Conservation (phyloP, 2,797 vertebrate species). For the Toxotes lorentzi region DNA sequence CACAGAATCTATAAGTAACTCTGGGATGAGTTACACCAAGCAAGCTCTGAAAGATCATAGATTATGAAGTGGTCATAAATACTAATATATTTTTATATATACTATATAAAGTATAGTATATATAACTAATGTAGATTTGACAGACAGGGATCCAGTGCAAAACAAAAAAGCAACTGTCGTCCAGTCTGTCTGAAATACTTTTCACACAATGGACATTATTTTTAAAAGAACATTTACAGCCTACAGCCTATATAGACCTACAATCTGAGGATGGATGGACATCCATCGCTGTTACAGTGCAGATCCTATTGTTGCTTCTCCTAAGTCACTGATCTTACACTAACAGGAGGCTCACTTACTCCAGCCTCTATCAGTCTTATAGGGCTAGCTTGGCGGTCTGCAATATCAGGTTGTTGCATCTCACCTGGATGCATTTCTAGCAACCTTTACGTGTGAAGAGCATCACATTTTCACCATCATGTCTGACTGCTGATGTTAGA, state of each 20-base stretch:
- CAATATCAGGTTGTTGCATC: background rate
- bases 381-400: background rate
- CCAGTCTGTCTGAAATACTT: background rate
- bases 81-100: too few species aligned
- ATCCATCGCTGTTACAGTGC: background rate
- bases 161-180: background rate
- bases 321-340: conserved; percentile 6
- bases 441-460: background rate
- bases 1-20: background rate
- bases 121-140: background rate
- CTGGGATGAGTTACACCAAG: background rate
- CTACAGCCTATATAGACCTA: background rate
- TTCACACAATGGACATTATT: background rate
- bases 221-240: background rate
- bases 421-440: conserved; percentile 14
- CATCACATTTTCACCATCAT: conserved; percentile 2
- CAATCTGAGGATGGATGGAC: background rate
- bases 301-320: background rate
- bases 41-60: background rate
- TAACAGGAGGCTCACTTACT: background rate
- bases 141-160: background rate
- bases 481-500: background rate
- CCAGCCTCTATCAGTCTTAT: background rate
- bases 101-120: too few species aligned
- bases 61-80: background rate